phyloP scores from a whole-genome alignment of 2,888 invertebrate genomes.

The Belgica antarctica region DNA sequence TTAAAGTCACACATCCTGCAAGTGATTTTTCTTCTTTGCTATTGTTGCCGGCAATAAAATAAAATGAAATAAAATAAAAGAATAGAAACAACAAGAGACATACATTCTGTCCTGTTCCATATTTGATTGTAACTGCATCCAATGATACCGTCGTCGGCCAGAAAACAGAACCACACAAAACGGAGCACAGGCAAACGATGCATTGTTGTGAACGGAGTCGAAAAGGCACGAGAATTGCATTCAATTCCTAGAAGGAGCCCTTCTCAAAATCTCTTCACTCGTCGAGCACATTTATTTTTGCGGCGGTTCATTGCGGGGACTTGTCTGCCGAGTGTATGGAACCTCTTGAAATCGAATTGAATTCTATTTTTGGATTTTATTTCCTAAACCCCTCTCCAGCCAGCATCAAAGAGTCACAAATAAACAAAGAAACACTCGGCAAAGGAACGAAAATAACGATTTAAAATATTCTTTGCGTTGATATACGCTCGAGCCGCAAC shows the following conservation, averaged over 20 bases:
- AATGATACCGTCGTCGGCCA: background rate
- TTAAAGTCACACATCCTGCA: constrained; percentile 6
- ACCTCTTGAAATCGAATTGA: background rate
- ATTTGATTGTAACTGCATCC: background rate
- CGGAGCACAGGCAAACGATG: background rate
- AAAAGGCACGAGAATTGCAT: background rate
- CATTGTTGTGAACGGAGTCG: background rate
- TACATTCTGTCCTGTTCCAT: constrained; percentile 4
- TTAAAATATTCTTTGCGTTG: constrained; percentile 6
- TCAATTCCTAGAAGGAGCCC: background rate
- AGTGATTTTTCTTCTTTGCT: constrained; percentile 7
- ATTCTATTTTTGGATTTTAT: background rate
- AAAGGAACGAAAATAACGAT: background rate
- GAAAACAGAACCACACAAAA: background rate
- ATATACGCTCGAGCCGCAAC: background rate
- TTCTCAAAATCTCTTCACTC: background rate
- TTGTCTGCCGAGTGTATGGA: background rate
- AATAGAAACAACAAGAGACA: background rate
- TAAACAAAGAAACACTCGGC: constrained; percentile 1
- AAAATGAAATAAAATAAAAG: no score
- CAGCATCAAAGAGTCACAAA: background rate
- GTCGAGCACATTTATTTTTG: background rate
- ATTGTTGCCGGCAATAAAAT: constrained; percentile 10
- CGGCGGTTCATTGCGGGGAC: background rate
- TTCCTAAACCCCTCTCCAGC: background rate